A percentile compares a stretch with the other conserved stretches of the same genome.
These are phyloP conservation scores for Novumbra hubbsi DNA, from an alignment of 2,797 vertebrate species.

Conservation along the genomic window DNA sequence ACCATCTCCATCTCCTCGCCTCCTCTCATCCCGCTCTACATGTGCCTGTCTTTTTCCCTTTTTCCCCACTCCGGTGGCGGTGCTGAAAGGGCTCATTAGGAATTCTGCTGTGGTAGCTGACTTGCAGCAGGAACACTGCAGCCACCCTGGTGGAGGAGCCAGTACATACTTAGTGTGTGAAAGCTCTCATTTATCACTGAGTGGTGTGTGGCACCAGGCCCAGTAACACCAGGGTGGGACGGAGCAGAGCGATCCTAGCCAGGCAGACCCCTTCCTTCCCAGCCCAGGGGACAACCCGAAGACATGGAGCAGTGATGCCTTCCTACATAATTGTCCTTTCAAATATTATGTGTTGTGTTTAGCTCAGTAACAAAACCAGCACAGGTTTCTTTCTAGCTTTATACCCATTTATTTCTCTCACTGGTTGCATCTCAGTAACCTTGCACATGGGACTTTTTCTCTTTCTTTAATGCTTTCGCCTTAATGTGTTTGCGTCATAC, in stretches of 20 bases:
- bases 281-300: not conserved
- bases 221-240: not conserved
- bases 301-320: not conserved
- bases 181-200: conserved; percentile 46
- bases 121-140: conserved; percentile 15
- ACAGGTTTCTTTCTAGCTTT: not conserved
- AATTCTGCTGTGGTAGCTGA: conserved; percentile 18
- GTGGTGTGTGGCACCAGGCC: conserved; percentile 9
- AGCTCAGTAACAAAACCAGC: not conserved
- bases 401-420: not conserved
- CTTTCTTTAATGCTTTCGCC: not conserved
- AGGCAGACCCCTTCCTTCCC: not conserved
- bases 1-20: not conserved
- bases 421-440: not conserved
- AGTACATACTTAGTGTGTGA: conserved; percentile 40
- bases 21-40: not conserved
- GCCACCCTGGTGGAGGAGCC: conserved; percentile 24
- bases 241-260: not conserved
- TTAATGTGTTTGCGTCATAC: not conserved
- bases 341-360: not conserved
- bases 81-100: conserved; percentile 6
- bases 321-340: not conserved
- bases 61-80: conserved; percentile 2
- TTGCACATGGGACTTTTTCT: not conserved
- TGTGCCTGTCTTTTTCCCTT: not conserved